Percentiles rank a stretch among this genome's conserved stretches.
Evolutionary conservation across 2,797 vertebrate genomes (phyloP).

Genomic region (Lerista edwardsae): DNA sequence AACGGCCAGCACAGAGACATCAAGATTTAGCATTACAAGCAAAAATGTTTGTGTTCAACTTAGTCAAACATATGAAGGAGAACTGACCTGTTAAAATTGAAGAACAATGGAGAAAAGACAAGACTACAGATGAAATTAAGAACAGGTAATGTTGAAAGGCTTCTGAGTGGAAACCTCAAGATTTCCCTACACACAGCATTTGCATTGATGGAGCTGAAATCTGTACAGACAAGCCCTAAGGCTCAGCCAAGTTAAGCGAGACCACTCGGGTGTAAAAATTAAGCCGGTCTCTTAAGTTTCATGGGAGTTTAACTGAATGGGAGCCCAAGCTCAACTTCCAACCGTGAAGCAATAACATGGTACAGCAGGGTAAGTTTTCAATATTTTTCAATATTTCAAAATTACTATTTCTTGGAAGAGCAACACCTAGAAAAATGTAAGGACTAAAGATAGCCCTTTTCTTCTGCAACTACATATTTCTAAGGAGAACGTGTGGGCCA

Average conservation of each 20-base stretch:
- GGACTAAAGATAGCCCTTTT: not conserved
- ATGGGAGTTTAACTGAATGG: not conserved
- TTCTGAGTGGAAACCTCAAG: conserved; percentile 9
- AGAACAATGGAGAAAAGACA: not conserved
- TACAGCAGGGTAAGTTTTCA: not conserved
- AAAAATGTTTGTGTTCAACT: not conserved
- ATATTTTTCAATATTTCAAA: not conserved
- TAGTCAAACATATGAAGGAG: not conserved
- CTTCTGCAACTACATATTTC: not conserved
- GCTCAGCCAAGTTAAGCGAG: not conserved
- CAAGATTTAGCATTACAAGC: not conserved
- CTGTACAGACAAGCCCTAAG: conserved; percentile 11
- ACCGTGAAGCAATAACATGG: not conserved
- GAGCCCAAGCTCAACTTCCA: not conserved
- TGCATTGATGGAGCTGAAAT: not conserved
- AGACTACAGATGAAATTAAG: not conserved
- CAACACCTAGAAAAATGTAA: not conserved
- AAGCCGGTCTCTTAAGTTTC: not conserved
- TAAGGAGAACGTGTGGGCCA: not conserved
- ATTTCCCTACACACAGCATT: not conserved
- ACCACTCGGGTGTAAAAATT: conserved; percentile 8
- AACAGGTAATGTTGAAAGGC: not conserved
- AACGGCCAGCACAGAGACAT: too few species aligned
- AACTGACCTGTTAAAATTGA: not conserved
- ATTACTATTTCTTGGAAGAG: conserved; percentile 17